phyloP scores from a whole-genome alignment of 1,140 invertebrate species.

The Onthophagus taurus region DNA sequence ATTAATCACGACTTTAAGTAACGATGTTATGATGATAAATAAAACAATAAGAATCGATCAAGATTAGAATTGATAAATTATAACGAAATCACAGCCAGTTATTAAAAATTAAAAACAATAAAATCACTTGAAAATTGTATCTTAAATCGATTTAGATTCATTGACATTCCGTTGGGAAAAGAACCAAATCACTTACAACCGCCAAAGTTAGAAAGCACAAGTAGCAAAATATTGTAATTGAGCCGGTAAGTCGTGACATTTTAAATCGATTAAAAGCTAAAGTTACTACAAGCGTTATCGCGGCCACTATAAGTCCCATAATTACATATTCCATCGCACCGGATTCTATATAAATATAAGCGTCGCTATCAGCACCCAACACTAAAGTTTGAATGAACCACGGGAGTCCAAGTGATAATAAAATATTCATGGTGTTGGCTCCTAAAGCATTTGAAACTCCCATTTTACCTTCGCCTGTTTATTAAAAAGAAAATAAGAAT shows the following conservation, averaged over 20 bases:
- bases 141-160: too few relatives aligned
- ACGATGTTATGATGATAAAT: too few relatives aligned
- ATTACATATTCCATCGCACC: conserved; percentile 55
- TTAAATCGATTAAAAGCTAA: conserved; percentile 48
- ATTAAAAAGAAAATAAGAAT: conserved; percentile 9
- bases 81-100: too few relatives aligned
- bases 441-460: conserved; percentile 77
- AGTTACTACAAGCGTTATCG: conserved; percentile 46
- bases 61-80: too few relatives aligned
- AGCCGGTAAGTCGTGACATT: conserved; percentile 48
- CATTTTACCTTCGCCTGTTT: conserved; percentile 70
- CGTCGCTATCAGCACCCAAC: conserved; percentile 36
- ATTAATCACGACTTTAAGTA: too few relatives aligned
- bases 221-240: conserved; percentile 49
- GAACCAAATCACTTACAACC: conserved; percentile 38
- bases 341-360: conserved; percentile 45
- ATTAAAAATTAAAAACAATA: too few relatives aligned
- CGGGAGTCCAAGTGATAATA: conserved; percentile 75
- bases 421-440: conserved; percentile 74
- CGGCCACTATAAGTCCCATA: conserved; percentile 49
- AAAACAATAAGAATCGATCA: too few relatives aligned
- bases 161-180: too few relatives aligned
- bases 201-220: conserved; percentile 52
- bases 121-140: too few relatives aligned
- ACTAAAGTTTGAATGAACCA: conserved; percentile 70